A percentile compares a stretch with the other conserved stretches of the same genome.
phyloP scores from a whole-genome alignment of 2,797 vertebrate genomes.

The Danio aesculapii region DNA sequence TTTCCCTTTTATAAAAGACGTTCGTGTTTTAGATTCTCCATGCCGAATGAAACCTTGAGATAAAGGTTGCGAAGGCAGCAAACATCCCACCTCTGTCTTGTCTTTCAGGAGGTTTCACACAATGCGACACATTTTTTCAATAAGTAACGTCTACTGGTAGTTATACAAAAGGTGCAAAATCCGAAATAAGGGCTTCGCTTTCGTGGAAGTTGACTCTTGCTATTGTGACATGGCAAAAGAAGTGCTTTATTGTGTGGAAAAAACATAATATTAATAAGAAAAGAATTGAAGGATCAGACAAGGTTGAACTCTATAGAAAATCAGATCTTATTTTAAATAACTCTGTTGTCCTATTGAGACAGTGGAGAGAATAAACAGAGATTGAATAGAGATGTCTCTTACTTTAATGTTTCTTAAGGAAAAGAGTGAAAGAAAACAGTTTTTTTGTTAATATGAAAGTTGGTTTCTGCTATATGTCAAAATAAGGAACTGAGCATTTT shows the following conservation, averaged over 20 bases:
- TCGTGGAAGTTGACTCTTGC: not conserved
- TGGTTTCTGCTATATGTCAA: too few species aligned
- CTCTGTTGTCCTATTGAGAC: not conserved
- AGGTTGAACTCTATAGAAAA: not conserved
- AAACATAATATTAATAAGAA: not conserved
- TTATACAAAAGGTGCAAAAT: conserved; percentile 11
- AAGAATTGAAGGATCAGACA: not conserved
- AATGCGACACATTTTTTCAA: not conserved
- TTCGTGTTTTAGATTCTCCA: conserved; percentile 17
- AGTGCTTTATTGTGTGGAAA: not conserved
- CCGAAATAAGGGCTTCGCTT: not conserved
- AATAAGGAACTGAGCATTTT: too few species aligned
- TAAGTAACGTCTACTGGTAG: not conserved
- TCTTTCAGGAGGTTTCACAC: not conserved
- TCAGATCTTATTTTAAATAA: not conserved
- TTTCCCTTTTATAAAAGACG: conserved; percentile 20
- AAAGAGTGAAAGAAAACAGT: too few species aligned
- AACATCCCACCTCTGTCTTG: not conserved
- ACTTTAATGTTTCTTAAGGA: not conserved
- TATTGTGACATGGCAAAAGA: not conserved
- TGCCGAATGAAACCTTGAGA: conserved; percentile 35
- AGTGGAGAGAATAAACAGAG: not conserved
- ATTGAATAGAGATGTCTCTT: not conserved
- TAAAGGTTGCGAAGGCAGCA: not conserved
- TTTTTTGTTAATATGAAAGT: too few species aligned